Evolutionary conservation across 2,113 vertebrate species (phyloP), one percentile per base, ranked within the genome.

Genomic region (Sinocyclocheilus grahami): DNA sequence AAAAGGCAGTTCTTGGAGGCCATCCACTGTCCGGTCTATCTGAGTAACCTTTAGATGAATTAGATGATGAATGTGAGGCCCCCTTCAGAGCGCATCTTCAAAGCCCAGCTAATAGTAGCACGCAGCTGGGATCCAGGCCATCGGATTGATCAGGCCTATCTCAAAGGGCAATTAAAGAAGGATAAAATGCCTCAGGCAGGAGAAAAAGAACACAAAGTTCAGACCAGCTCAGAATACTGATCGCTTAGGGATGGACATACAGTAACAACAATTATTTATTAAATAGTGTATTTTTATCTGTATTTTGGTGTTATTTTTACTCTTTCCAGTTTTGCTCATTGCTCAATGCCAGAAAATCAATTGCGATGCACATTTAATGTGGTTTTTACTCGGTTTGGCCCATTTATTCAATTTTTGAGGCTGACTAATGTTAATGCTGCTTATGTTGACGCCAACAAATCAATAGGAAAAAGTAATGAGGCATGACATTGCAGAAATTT

Each of bases 1-100:
- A 67, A 82, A 67, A 72, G 60, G 48, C 78, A 85, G 80, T 88
- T 87, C 84, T 33, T 37, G 74, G 85, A 65, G 74, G 51, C 72
- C 55, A 72, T 86, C 46, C 83, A 69, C 69, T 67, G 79, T 51
- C 80, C 74, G 7, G 85, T 89, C 87, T 87, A 89, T 92, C 90
- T 89, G 88, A 91, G 87, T 91, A 91, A 91, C 91, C 88, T 92
- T 92, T 91, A 92, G 88, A 91, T 92, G 89, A 92, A 91, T 92
- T 88, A 83, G 62, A 87, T 78, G 87, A 82, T 82, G 78, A 84
- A 89, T 87, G 88, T 27, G 89, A 76, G 85, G 46, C 87, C 87
- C 79, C 87, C 87, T 80, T 53, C 55, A 60, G 85, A 82, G 67
- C 74, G 24, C 85, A 84, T 85, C 89, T 91, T 91, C 89, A 92